These are phyloP conservation scores for Syrista parreyssii DNA, from an alignment of 2,888 invertebrate genomes.

Conservation along the genomic window DNA sequence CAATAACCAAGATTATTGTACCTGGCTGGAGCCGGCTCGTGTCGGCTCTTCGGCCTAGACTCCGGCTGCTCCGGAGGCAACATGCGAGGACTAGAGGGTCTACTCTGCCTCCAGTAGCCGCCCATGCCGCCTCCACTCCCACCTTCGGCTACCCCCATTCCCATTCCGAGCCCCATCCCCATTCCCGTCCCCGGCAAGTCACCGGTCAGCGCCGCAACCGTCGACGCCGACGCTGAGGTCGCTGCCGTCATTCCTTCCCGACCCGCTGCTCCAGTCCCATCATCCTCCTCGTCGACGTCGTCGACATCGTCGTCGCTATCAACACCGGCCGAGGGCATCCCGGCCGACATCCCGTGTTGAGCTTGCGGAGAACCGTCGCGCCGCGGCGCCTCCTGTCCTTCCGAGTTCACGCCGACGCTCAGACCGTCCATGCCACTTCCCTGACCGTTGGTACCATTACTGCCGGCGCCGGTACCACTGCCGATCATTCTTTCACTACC, in stretches of 20 bases:
- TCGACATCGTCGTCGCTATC: conserved; percentile 34
- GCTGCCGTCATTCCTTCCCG: conserved; percentile 31
- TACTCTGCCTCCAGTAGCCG: conserved; percentile 66
- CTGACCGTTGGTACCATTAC: conserved; percentile 65
- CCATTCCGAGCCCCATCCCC: conserved; percentile 32
- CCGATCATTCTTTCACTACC: conserved; percentile 51
- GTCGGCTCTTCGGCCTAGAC: conserved; percentile 70
- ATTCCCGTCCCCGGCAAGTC: conserved; percentile 39
- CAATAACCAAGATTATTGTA: conserved; percentile 88
- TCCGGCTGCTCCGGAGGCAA: conserved; percentile 69
- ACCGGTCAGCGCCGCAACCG: conserved; percentile 50
- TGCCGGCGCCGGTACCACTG: conserved; percentile 61
- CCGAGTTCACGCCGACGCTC: conserved; percentile 65
- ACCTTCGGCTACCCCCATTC: conserved; percentile 38
- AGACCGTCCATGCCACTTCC: conserved; percentile 68
- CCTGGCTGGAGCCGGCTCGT: conserved; percentile 68
- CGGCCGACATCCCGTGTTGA: conserved; percentile 34
- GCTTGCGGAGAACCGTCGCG: conserved; percentile 61
- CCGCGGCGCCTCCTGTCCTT: conserved; percentile 67
- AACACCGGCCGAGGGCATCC: conserved; percentile 42
- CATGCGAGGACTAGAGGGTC: conserved; percentile 69
- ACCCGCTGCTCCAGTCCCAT: conserved; percentile 36
- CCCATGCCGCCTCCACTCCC: conserved; percentile 67
- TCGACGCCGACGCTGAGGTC: conserved; percentile 41
- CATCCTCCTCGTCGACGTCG: conserved; percentile 44